A percentile compares a stretch with the other conserved stretches of the same genome.
Evolutionary conservation across 2,888 invertebrate species (phyloP).

Genomic region (Allygus modestus): DNA sequence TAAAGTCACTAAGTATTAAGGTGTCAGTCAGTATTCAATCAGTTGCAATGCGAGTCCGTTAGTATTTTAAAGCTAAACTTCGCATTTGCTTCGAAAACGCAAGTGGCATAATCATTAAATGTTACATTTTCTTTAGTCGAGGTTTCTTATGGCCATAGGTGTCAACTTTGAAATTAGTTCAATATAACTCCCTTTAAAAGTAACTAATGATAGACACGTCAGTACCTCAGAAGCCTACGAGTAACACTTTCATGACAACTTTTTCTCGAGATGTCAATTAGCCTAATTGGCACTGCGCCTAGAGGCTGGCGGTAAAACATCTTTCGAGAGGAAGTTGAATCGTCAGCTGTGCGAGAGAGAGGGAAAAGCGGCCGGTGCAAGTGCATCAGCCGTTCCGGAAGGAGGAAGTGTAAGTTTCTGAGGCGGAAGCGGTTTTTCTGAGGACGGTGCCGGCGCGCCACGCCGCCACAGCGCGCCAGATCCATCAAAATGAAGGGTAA

Average conservation of each 20-base stretch:
- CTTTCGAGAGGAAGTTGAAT: constrained; percentile 8
- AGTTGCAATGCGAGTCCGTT: no score
- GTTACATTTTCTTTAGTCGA: no score
- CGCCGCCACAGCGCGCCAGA: background rate
- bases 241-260: constrained; percentile 10
- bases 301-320: background rate
- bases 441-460: background rate
- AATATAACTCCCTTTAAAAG: no score
- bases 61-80: no score
- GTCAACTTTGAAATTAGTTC: no score
- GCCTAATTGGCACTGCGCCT: constrained; percentile 14
- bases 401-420: constrained; percentile 12
- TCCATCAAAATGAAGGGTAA: background rate
- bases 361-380: background rate
- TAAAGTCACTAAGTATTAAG: no score
- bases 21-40: no score
- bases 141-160: no score
- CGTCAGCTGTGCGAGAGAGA: constrained; percentile 4
- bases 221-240: background rate
- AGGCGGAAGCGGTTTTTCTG: constrained; percentile 27
- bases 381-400: constrained; percentile 20
- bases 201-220: no score
- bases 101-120: no score
- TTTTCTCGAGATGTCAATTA: constrained; percentile 4
- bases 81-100: no score